A percentile compares a stretch with the other conserved stretches of the same genome.
These are phyloP conservation scores for Platycnemis pennipes DNA, from an alignment of 2,888 invertebrate species.

Conservation along the genomic window DNA sequence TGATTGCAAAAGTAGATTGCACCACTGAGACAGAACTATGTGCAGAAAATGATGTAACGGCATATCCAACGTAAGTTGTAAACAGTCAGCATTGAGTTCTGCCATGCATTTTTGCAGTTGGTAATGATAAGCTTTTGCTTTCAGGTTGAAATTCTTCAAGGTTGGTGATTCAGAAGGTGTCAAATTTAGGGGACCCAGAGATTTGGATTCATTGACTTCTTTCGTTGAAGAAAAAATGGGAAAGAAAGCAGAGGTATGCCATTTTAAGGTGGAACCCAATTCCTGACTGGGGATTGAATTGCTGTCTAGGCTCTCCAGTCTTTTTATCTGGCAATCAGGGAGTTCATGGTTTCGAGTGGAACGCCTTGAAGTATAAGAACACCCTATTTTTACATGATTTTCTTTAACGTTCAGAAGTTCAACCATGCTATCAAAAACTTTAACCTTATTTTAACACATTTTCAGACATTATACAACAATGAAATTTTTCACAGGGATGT, in stretches of 20 bases:
- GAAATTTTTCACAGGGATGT: too few relatives aligned
- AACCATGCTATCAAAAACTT: too few relatives aligned
- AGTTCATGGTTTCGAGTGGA: too few relatives aligned
- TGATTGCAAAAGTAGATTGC: conserved; percentile 91
- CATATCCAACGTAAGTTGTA: conserved; percentile 81
- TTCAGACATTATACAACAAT: too few relatives aligned
- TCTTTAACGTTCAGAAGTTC: too few relatives aligned
- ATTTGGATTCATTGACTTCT: conserved; percentile 87
- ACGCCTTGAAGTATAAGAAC: too few relatives aligned
- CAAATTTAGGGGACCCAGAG: conserved; percentile 89
- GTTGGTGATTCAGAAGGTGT: conserved; percentile 84
- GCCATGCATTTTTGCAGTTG: background rate
- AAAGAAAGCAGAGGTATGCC: conserved; percentile 71
- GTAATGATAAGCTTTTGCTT: conserved; percentile 74
- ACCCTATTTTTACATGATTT: too few relatives aligned
- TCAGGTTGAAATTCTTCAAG: conserved; percentile 88
- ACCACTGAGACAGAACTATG: conserved; percentile 86
- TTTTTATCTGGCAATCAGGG: too few relatives aligned
- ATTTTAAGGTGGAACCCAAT: background rate
- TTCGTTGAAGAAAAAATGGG: conserved; percentile 89
- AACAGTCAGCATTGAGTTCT: background rate
- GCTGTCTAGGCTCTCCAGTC: too few relatives aligned
- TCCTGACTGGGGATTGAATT: too few relatives aligned
- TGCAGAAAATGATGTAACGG: conserved; percentile 88
- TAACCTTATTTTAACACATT: too few relatives aligned